Conservation (phyloP, 2,113 vertebrate species). For the Nesospiza acunhae region DNA sequence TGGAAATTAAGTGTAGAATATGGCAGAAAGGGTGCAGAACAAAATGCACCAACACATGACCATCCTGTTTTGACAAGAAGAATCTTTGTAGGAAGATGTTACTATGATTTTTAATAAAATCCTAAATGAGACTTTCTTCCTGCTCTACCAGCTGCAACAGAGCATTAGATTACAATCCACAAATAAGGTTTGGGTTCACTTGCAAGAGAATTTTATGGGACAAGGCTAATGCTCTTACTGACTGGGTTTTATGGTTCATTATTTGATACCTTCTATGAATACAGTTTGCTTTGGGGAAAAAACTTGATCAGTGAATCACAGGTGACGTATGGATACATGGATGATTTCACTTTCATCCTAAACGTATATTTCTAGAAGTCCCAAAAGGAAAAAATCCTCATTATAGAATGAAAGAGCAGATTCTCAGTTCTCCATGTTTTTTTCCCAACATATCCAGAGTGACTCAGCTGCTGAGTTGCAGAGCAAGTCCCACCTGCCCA, state of each 20-base stretch:
- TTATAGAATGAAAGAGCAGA: background rate
- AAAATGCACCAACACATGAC: background rate
- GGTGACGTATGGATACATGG: rapidly evolving
- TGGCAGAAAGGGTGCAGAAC: background rate
- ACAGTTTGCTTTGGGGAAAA: background rate
- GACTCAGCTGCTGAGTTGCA: background rate
- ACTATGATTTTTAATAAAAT: slow-evolving; percentile 34
- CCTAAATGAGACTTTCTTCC: background rate
- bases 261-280: background rate
- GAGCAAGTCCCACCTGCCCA: background rate
- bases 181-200: background rate
- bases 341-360: background rate
- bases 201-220: background rate
- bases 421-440: background rate
- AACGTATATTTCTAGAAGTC: background rate
- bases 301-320: background rate
- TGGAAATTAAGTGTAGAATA: background rate
- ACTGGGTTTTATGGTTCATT: background rate
- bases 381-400: background rate
- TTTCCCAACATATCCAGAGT: background rate
- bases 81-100: slow-evolving; percentile 36
- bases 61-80: background rate
- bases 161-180: background rate
- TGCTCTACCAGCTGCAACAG: background rate
- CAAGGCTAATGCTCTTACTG: background rate